Evolutionary conservation across 1,140 invertebrate species (phyloP).

Genomic region (Propsilocerus akamusi): DNA sequence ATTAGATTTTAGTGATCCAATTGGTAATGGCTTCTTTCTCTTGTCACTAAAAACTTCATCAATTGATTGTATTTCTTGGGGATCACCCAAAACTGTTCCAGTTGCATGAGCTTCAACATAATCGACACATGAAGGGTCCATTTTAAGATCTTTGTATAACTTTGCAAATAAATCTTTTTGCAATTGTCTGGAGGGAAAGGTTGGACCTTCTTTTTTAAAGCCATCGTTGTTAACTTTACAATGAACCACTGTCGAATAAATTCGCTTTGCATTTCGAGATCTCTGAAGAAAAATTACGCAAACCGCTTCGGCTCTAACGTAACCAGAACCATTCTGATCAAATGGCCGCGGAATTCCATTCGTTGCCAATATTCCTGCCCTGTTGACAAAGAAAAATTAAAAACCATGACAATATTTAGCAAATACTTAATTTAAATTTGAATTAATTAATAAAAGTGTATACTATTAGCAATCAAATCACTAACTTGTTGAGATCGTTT

Average conservation of each 20-base stretch:
- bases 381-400: too few relatives aligned
- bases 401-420: neutral
- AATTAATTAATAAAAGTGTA: too few relatives aligned
- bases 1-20: conserved; percentile 88
- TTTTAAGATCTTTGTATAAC: conserved; percentile 65
- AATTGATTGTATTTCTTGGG: conserved; percentile 75
- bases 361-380: conserved; percentile 63
- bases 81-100: conserved; percentile 59
- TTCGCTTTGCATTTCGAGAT: conserved; percentile 49
- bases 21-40: conserved; percentile 43
- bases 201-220: too few relatives aligned
- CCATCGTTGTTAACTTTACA: conserved; percentile 64
- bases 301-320: conserved; percentile 58
- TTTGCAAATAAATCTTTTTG: conserved; percentile 63
- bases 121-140: conserved; percentile 47
- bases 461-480: too few relatives aligned
- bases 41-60: conserved; percentile 59
- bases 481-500: conserved; percentile 60
- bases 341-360: conserved; percentile 83
- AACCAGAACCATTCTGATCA: conserved; percentile 61
- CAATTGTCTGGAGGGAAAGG: conserved; percentile 69
- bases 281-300: conserved; percentile 65
- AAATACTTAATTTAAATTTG: too few relatives aligned
- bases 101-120: conserved; percentile 90
- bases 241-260: conserved; percentile 39